Evolutionary conservation across 2,888 invertebrate species (phyloP), one percentile per base, ranked within the genome.

Genomic region (Iselma pallidipennis): DNA sequence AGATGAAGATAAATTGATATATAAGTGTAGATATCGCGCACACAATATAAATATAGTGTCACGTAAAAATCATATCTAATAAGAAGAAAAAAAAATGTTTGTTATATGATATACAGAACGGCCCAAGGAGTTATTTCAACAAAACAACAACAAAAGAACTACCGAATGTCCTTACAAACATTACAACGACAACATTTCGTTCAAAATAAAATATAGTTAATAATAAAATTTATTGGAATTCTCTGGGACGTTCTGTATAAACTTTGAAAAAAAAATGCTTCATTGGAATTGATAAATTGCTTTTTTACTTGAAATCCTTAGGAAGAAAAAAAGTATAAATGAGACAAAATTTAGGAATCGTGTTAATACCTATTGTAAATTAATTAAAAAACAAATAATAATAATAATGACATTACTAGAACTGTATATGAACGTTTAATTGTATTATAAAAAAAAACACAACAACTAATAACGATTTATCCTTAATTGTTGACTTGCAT

Each of bases 281-380:
- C 71, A 81, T 81, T 81, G 81, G 82, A 82, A 81, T 82, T 82
- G 81, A 82, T 72, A 76, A 80, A 79, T 77, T 76, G 81, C 81
- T 82, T 82, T 81, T 81, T 81, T 81, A 80, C 80, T 79, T 78
- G 76, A 78, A 75, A 75, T 68, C 65, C 37, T 37, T 37, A 16
- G 65, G 37, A 59, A 37, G 59, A 60, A 21, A 58, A 65, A 65
- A 68, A 72, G 57, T 64, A 65, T 67, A 64, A 66, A 66, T 53
- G 61, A 69, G 69, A 67, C 70, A 62, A 37, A 37, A 2, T 37
- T 67, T 72, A 72, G 68, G 71, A 37, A 37, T 70, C 72, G 69
- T 74, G 75, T 76, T 75, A 73, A 75, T 74, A 74, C 73, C 70
- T 71, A 74, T 73, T 37, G 74, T 74, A 75, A 74, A 75, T 71